Evolutionary conservation across 2,113 vertebrate species (phyloP), one percentile per base, ranked within the genome.

Genomic region (Oreocharis arfaki): DNA sequence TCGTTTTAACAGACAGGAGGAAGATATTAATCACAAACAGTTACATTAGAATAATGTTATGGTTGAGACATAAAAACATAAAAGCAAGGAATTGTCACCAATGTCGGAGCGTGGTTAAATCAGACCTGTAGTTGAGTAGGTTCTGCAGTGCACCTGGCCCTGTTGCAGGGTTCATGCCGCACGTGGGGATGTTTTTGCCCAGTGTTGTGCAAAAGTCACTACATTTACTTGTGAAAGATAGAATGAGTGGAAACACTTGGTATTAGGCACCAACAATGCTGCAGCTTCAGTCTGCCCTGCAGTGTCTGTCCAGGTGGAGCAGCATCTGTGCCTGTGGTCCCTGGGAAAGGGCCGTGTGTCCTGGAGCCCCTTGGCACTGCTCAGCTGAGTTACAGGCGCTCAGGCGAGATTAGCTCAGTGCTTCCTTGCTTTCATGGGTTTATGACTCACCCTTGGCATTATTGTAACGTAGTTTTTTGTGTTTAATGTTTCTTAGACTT

Each of bases 401-500:
- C 70, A 73, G 55, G 77, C 19, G 26, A 52, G 35, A 73, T 53
- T 55, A 69, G 0, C 63, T 89, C 70, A 3, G 8, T 10, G 19
- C 92, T 95, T 97, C 96, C 97, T 94, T 94, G 85, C 97, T 93
- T 96, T 97, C 96, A 69, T 96, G 98, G 97, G 96, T 97, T 97
- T 98, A 95, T 76, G 87, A 15, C 97, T 97, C 90, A 78, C 39
- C 96, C 97, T 60, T 79, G 84, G 94, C 90, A 89, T 96, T 96
- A 97, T 97, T 97, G 97, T 98, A 98, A 98, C 97, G 90, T 97
- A 98, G 98, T 98, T 98, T 98, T 98, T 97, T 98, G 98, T 98
- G 98, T 98, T 98, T 98, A 98, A 97, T 98, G 97, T 98, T 98
- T 97, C 98, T 98, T 96, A 98, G 98, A 98, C 98, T 97, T 97